Base-by-base conservation (phyloP, 2,797 vertebrate species). In the Tympanoctomys barrerae region DNA sequence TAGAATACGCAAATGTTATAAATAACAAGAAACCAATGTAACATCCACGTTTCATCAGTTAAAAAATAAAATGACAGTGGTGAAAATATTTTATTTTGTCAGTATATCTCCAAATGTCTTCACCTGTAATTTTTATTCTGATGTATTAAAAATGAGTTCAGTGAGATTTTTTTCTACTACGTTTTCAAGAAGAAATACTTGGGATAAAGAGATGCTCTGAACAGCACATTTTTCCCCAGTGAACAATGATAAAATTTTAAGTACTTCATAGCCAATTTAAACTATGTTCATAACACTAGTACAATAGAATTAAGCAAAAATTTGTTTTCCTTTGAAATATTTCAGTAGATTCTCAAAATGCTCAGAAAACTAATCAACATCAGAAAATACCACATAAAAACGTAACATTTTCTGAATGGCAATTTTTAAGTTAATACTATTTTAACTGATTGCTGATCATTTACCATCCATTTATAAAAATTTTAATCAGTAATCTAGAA, bases 1-100 rank as follows among this genome's bases (percentile, higher is more conserved):
- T 93, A 97, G 95, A 97, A 87, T 96, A 98, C 94, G 39, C 92
- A 98, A 98, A 97, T 97, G 97, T 98, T 97, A 98, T 98, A 97
- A 98, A 98, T 97, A 98, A 97, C 81, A 96, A 91, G 94, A 96
- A 97, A 94, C 71, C 92, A 95, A 94, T 78, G 92, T 62, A 98
- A 97, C 97, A 98, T 97, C 90, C 89, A 97, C 28, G 10, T 80
- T 97, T 94, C 68, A 70, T 95, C 92, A 96, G 95, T 93, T 85
- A 75, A 62, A 89, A 96, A 97, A 36, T 36, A 70, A 97, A 87
- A 98, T 66, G 80, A 97, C 49, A 95, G 87, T 78, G 97, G 36
- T 96, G 95, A 97, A 97, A 97, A 8, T 85, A 87, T 97, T 97
- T 98, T 97, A 92, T 78, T 97, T 96, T 98, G 96, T 97, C 98